phyloP scores from a whole-genome alignment of 2,888 invertebrate genomes.

The Oeneis ivallda region DNA sequence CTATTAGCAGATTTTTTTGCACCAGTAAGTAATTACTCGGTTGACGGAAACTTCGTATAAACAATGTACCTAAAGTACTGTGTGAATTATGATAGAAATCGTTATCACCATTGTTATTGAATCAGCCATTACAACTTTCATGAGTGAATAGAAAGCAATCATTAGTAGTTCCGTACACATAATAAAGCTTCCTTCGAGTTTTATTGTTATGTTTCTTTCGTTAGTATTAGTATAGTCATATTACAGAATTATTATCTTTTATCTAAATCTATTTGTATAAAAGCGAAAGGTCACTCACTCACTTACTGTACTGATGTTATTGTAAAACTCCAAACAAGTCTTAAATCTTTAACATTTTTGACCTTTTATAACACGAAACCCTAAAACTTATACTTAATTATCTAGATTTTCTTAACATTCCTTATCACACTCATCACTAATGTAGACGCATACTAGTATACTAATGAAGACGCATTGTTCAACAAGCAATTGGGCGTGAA shows the following conservation, averaged over 20 bases:
- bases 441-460: background rate
- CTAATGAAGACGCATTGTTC: constrained; percentile 11
- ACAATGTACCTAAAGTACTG: constrained; percentile 18
- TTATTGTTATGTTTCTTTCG: too few relatives aligned
- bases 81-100: constrained; percentile 27
- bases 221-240: too few relatives aligned
- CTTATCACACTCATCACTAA: constrained; percentile 12
- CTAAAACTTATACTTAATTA: background rate
- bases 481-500: constrained; percentile 40
- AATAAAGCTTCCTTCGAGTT: too few relatives aligned
- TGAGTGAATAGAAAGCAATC: constrained; percentile 8
- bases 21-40: background rate
- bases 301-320: too few relatives aligned
- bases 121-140: constrained; percentile 18
- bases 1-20: background rate
- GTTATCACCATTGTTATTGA: constrained; percentile 29
- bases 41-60: constrained; percentile 18
- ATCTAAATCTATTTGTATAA: too few relatives aligned
- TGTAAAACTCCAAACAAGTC: too few relatives aligned
- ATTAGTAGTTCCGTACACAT: background rate
- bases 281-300: too few relatives aligned
- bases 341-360: too few relatives aligned
- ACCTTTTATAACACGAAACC: too few relatives aligned
- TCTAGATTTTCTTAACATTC: constrained; percentile 8
- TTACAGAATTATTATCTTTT: too few relatives aligned